These are phyloP conservation scores for Eublepharis macularius DNA, from an alignment of 2,113 vertebrate genomes.

Conservation along the genomic window DNA sequence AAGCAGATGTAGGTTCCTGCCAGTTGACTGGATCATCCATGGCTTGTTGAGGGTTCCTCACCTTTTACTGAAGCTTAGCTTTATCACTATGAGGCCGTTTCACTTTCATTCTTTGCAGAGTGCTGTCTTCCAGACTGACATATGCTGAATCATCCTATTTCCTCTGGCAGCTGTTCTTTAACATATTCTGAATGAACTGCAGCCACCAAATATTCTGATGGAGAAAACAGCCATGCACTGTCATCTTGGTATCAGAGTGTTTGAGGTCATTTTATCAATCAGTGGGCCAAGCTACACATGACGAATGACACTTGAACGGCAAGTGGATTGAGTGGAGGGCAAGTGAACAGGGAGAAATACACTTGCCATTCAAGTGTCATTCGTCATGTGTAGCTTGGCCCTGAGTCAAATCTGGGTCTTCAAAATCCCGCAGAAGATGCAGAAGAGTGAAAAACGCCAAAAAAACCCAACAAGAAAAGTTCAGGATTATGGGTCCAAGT, in stretches of 20 bases:
- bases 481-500: background rate
- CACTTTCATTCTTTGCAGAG: conserved; percentile 18
- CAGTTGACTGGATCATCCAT: background rate
- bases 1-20: background rate
- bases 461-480: background rate
- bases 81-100: background rate
- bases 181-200: conserved; percentile 32
- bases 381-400: too few species aligned
- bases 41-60: background rate
- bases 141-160: conserved; percentile 39
- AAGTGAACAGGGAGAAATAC: too few species aligned
- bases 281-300: too few species aligned
- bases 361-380: too few species aligned
- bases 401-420: background rate
- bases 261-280: background rate
- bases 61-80: background rate
- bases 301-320: too few species aligned
- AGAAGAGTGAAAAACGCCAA: background rate
- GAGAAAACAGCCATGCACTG: background rate
- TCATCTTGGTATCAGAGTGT: background rate
- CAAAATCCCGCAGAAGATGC: background rate
- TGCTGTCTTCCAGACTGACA: conserved; percentile 21
- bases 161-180: conserved; percentile 48
- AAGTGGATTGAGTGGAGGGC: too few species aligned
- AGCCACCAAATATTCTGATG: background rate